Conservation (phyloP, 2,113 vertebrate genomes). For the Leucoraja erinaceus region DNA sequence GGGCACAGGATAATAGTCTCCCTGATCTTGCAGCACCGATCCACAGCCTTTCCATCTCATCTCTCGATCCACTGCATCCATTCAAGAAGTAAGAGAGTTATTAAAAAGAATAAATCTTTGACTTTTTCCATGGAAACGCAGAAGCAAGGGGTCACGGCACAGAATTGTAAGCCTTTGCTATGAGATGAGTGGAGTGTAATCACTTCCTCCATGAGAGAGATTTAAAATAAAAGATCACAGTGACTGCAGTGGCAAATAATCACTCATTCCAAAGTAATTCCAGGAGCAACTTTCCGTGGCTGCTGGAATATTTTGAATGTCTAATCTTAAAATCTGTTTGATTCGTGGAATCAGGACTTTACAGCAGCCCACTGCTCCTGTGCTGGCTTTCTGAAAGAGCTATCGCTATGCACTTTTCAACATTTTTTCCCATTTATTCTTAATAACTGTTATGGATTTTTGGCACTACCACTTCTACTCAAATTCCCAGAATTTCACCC, state of each 20-base stretch:
- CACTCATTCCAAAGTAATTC: not conserved
- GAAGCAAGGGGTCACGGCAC: not conserved
- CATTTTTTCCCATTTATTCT: not conserved
- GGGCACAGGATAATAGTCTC: slow-evolving; percentile 8
- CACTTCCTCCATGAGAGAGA: not conserved
- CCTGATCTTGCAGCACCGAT: slow-evolving; percentile 3
- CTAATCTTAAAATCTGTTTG: not conserved
- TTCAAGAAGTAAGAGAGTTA: slow-evolving; percentile 1
- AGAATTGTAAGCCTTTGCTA: not conserved
- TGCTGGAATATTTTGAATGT: not conserved
- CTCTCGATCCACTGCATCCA: not conserved
- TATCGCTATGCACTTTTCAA: not conserved
- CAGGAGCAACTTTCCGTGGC: not conserved
- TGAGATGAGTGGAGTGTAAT: not conserved
- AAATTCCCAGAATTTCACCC: not conserved
- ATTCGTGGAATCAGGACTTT: not conserved
- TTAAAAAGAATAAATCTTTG: slow-evolving; percentile 37
- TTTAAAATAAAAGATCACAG: not conserved
- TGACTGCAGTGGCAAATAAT: not conserved
- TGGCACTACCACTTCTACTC: not conserved
- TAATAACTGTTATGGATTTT: not conserved
- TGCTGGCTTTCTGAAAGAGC: not conserved
- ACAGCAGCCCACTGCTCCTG: not conserved
- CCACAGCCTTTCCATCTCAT: slow-evolving; percentile 15
- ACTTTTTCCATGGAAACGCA: slow-evolving; percentile 30